Evolutionary conservation across 2,888 invertebrate genomes (phyloP), one percentile per base, ranked within the genome.

Genomic region (Sminthurinus aureus): DNA sequence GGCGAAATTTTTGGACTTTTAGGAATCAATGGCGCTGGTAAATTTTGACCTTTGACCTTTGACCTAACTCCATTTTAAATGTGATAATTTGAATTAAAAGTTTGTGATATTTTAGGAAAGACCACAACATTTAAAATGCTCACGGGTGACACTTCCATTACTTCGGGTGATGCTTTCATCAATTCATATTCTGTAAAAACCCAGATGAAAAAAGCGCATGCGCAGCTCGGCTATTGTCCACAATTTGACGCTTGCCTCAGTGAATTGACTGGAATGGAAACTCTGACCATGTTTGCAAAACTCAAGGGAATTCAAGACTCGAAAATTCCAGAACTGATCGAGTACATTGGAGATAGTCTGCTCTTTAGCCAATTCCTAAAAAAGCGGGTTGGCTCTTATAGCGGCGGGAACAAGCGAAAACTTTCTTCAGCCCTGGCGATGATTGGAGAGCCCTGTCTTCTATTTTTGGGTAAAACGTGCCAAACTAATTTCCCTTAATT

Each of bases 111-210:
- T n/a, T n/a, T n/a, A n/a, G n/a, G n/a, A n/a, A 96, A 94, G 94
- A 0, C 89, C 94, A 50, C 52, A 0, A 96, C 97, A 0, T 98
- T 98, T 90, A 95, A 95, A 91, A 96, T 96, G 94, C 91, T 97
- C 89, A 96, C 96, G 79, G 96, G 96, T 0, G 96, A 96, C 89
- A 94, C 94, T 89, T 90, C 91, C 9, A 93, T 95, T 18, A 93
- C 94, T 0, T 92, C 92, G 26, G 80, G 80, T 79, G 92, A 94
- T 79, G 95, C 94, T 0, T 94, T 92, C 90, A 92, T 96, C 18
- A 91, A 92, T 86, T 93, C 93, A 8, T 88, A 89, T 79, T 90
- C 90, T 87, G 88, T 91, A 12, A 90, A 89, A 81, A 89, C 88
- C 12, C 85, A 90, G 73, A 88, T 89, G 74, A 89, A 89, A 84